Percentiles rank a stretch among this genome's conserved stretches.
Evolutionary conservation across 2,797 vertebrate genomes (phyloP).

Genomic region (Phoebastria nigripes): DNA sequence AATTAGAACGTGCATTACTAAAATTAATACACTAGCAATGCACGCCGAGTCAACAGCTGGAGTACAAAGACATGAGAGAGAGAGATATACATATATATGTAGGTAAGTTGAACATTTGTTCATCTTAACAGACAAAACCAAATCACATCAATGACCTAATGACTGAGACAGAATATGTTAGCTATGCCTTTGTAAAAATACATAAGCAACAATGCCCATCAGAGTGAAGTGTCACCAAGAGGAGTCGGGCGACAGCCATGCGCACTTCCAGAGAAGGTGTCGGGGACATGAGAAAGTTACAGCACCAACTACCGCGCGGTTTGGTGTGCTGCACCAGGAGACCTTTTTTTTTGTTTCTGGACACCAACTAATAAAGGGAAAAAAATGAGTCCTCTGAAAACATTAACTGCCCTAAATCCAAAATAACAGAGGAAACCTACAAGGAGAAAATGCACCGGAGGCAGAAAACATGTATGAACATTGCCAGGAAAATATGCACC

Average conservation of each 20-base stretch:
- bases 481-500: background rate
- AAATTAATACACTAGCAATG: slow-evolving; percentile 64
- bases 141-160: background rate
- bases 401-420: background rate
- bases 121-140: background rate
- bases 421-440: background rate
- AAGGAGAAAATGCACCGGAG: background rate
- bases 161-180: background rate
- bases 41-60: slow-evolving; percentile 53
- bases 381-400: background rate
- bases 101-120: background rate
- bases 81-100: background rate
- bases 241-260: accelerated
- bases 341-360: background rate
- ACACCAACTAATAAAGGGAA: background rate
- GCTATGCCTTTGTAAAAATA: background rate
- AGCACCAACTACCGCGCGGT: background rate
- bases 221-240: background rate
- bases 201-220: background rate
- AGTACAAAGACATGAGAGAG: slow-evolving; percentile 27
- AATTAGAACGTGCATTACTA: slow-evolving; percentile 74
- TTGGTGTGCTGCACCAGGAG: background rate
- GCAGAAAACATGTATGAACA: background rate
- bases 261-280: background rate
- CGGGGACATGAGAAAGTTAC: background rate